Evolutionary conservation across 2,797 vertebrate species (phyloP).

Genomic region (Alosa sapidissima): DNA sequence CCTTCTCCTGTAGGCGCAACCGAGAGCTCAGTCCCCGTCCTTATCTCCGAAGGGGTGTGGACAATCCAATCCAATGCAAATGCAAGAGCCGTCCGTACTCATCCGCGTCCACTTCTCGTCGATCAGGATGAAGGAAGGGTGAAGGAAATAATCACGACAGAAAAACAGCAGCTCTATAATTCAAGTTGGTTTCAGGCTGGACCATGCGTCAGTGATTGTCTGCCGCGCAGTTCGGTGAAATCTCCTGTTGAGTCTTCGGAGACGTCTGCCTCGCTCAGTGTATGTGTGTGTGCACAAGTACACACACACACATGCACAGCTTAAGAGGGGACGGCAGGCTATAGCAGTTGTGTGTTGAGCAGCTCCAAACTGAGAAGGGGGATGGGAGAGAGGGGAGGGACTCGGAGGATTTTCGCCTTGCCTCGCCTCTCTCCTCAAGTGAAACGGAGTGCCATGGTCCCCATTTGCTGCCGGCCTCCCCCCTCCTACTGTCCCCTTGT

Average conservation of each 20-base stretch:
- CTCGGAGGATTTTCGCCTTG: slow-evolving; percentile 39
- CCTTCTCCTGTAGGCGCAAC: slow-evolving; percentile 36
- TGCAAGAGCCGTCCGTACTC: slow-evolving; percentile 46
- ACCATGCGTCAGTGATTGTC: slow-evolving; percentile 24
- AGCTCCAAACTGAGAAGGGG: slow-evolving; percentile 34
- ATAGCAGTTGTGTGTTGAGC: slow-evolving; percentile 11
- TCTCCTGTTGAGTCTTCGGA: slow-evolving; percentile 21
- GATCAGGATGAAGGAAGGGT: slow-evolving; percentile 34
- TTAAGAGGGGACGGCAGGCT: slow-evolving; percentile 3
- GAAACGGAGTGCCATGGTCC: slow-evolving; percentile 31
- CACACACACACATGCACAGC: background rate
- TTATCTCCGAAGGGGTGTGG: slow-evolving; percentile 58
- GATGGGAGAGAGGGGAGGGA: slow-evolving; percentile 44
- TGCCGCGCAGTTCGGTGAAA: slow-evolving; percentile 15
- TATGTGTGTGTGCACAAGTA: slow-evolving; percentile 13
- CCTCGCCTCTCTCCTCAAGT: slow-evolving; percentile 42
- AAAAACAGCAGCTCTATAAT: background rate
- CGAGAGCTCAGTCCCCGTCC: slow-evolving; percentile 41
- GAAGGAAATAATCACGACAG: background rate
- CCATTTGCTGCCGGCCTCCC: slow-evolving; percentile 10
- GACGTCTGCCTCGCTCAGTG: slow-evolving; percentile 16
- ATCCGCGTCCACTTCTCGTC: slow-evolving; percentile 35
- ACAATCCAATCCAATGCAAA: slow-evolving; percentile 52
- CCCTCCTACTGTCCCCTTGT: slow-evolving; percentile 17
- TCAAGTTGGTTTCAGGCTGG: background rate